phyloP scores from a whole-genome alignment of 2,113 vertebrate species.

The Barbus barbus region DNA sequence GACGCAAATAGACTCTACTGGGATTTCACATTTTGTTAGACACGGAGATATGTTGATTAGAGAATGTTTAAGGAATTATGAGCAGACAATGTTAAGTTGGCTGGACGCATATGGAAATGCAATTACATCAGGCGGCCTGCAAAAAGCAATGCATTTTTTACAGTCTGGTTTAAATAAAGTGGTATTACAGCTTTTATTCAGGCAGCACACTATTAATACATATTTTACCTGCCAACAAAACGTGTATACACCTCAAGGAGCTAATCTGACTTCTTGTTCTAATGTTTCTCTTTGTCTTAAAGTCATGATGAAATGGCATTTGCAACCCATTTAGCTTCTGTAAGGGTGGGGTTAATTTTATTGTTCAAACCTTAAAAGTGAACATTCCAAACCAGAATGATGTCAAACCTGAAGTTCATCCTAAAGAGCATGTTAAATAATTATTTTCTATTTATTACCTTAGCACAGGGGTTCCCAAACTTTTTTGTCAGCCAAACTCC shows the following conservation, averaged over 20 bases:
- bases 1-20: slow-evolving; percentile 28
- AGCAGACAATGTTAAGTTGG: slow-evolving; percentile 15
- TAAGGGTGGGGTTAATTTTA: neutral
- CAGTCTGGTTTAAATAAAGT: slow-evolving; percentile 6
- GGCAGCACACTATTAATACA: neutral
- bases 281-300: neutral
- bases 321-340: neutral
- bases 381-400: neutral
- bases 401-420: neutral
- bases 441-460: neutral
- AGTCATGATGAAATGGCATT: neutral
- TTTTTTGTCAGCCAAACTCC: neutral
- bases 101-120: slow-evolving; percentile 47
- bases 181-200: neutral
- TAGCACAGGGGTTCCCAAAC: neutral
- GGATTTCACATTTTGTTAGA: slow-evolving; percentile 45
- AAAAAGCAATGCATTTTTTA: slow-evolving; percentile 1
- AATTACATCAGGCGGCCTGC: slow-evolving; percentile 11
- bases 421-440: neutral
- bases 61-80: slow-evolving; percentile 45
- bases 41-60: slow-evolving; percentile 47
- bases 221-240: neutral
- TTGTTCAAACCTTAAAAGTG: neutral
- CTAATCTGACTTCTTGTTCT: neutral
- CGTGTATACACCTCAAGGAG: neutral